Evolutionary conservation across 2,888 invertebrate genomes (phyloP).

Genomic region (Philonicus albiceps): DNA sequence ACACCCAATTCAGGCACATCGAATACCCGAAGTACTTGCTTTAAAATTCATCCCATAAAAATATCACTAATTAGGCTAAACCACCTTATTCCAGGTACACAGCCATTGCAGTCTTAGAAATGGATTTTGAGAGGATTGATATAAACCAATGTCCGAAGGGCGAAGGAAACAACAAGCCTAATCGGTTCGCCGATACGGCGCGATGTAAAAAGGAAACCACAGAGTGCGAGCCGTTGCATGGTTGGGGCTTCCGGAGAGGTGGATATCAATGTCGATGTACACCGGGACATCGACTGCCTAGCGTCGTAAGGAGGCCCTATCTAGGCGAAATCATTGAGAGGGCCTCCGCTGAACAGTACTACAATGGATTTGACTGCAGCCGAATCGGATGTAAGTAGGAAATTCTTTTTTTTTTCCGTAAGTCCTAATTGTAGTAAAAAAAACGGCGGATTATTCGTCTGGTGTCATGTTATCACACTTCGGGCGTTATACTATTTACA

Average conservation of each 20-base stretch:
- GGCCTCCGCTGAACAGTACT: constrained; percentile 91
- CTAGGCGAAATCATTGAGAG: constrained; percentile 93
- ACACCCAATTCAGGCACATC: constrained; percentile 90
- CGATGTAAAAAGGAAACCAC: constrained; percentile 91
- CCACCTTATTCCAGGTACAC: constrained; percentile 73
- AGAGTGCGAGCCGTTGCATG: constrained; percentile 95
- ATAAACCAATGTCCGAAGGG: constrained; percentile 96
- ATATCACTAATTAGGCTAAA: background rate
- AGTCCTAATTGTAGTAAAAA: background rate
- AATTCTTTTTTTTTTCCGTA: background rate
- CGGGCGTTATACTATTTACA: background rate
- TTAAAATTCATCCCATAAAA: constrained; percentile 48
- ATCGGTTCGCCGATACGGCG: constrained; percentile 88
- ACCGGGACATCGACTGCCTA: constrained; percentile 87
- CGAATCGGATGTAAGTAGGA: constrained; percentile 85
- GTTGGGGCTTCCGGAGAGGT: constrained; percentile 94
- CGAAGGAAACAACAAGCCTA: constrained; percentile 86
- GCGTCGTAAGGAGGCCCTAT: constrained; percentile 87
- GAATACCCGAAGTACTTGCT: constrained; percentile 84
- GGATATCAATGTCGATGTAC: constrained; percentile 94
- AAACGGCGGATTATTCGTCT: background rate
- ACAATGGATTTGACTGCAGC: constrained; percentile 88
- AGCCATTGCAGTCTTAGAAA: constrained; percentile 90
- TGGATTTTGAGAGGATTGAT: constrained; percentile 96
- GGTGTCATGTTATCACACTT: background rate